Evolutionary conservation across 2,888 invertebrate genomes (phyloP), one percentile per base, ranked within the genome.

Genomic region (Opisthograptis luteolata): DNA sequence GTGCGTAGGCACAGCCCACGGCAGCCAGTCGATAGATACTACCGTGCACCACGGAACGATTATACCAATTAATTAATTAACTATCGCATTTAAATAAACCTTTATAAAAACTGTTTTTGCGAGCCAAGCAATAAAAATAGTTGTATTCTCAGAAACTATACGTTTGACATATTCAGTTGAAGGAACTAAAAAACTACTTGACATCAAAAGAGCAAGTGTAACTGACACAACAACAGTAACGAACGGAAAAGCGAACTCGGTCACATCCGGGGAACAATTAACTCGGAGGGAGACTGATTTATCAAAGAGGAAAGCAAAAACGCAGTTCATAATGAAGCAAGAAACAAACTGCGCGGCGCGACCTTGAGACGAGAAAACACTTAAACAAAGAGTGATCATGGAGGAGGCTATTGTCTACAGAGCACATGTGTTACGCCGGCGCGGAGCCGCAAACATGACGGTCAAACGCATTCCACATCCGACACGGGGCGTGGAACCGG

Each of bases 381-480:
- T 78, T 70, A 75, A 73, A 79, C 76, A 80, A 81, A 84, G 77
- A 76, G 64, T 66, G 68, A 64, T 70, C 71, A 70, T 68, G 61
- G 64, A 48, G 64, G 41, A 62, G 55, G 62, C 69, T 64, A 73
- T 73, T 72, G 73, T 73, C 66, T 62, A 36, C 32, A 9, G 15
- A 31, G 25, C 56, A 71, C 68, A 72, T 70, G 72, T 73, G 76
- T 70, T 74, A 73, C 66, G 52, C 47, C 36, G 58, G 65, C 60
- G 66, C 36, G 58, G 65, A 61, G 66, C 60, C 62, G 70, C 62
- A 66, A 40, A 51, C 81, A 76, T 78, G 79, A 78, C 75, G 77
- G 64, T 76, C 79, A 72, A 73, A 79, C 76, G 75, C 84, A 88
- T 88, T 86, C 86, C 81, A 68, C 71, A 88, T 87, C 84, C 73